These are phyloP conservation scores for Drosophila mimica DNA, from an alignment of 2,888 invertebrate genomes.

Conservation along the genomic window DNA sequence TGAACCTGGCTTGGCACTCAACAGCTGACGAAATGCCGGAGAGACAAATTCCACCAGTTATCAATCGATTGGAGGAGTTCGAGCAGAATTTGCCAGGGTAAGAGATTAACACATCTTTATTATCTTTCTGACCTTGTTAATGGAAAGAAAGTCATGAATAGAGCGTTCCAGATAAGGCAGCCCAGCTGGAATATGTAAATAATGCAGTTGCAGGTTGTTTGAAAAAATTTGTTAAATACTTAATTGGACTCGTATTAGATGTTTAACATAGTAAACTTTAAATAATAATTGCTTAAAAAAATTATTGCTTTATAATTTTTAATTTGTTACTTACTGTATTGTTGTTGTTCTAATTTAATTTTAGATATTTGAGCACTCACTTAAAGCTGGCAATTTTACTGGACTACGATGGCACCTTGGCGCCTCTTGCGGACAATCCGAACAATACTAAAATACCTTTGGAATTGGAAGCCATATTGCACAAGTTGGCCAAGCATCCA, in stretches of 20 bases:
- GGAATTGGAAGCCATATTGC: conserved; percentile 88
- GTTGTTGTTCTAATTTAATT: background rate
- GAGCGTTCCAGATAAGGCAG: conserved; percentile 39
- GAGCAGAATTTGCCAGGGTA: conserved; percentile 81
- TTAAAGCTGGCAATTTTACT: conserved; percentile 89
- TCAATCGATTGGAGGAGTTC: conserved; percentile 79
- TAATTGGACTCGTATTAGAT: no score
- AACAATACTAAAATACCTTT: conserved; percentile 89
- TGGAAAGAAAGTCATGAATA: conserved; percentile 73
- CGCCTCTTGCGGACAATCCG: conserved; percentile 90
- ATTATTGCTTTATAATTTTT: background rate
- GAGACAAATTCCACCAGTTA: conserved; percentile 75
- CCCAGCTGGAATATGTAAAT: conserved; percentile 1
- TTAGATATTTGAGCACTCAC: conserved; percentile 86
- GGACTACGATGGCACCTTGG: conserved; percentile 91
- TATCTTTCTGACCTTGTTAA: conserved; percentile 64
- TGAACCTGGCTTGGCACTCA: conserved; percentile 11
- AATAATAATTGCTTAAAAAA: background rate
- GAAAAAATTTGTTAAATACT: background rate
- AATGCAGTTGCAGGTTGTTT: background rate
- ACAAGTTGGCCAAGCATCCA: conserved; percentile 88
- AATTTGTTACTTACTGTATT: background rate
- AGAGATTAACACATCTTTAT: conserved; percentile 44
- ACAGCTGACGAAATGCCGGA: conserved; percentile 72
- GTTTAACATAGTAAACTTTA: no score